Evolutionary conservation across 92 coral and sea anemone genomes (phyloP), one percentile per base, ranked within the genome.

Genomic region (Pocillopora meandrina): DNA sequence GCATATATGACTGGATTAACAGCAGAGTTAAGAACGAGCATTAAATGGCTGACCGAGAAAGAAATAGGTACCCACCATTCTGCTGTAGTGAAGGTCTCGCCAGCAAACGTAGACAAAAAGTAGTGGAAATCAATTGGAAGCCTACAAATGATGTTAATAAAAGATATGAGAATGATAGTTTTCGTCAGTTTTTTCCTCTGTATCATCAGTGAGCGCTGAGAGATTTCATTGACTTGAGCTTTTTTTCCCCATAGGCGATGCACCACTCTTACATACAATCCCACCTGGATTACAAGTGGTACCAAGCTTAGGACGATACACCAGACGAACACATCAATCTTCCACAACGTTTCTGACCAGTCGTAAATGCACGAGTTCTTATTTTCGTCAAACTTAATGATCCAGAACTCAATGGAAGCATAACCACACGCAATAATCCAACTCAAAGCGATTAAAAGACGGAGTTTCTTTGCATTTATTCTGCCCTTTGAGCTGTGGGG

Each of bases 1-100:
- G 78, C 78, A 61, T 74, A 74, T n/a, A 74, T 74, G 31, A 74
- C 14, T 12, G 78, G 78, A 74, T 74, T 74, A 19, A 74, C 78
- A 35, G 63, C 78, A 52, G 78, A 52, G 23, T 74, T 74, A 52
- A 57, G 61, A 52, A 74, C 63, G 10, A 74, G 61, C 61, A 74
- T 52, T 12, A 74, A 52, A 74, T 74, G 78, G 42, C 78, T 74
- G 63, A 74, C 42, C 15, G 74, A 70, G 47, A 70, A 70, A 16
- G 78, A 74, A 10, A 74, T 61, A 19, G 78, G 78, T 36, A 34
- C 42, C 74, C 74, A 70, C 74, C 74, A 70, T 13, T 35, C 56
- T 55, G 74, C 74, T 18, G 74, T 70, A 10, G 56, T 70, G 20
- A 70, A 34, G 74, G 12, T 70, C 55, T 36, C 74, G 20, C 74